phyloP scores from a whole-genome alignment of 2,797 vertebrate genomes.

The Babyrousa celebensis region DNA sequence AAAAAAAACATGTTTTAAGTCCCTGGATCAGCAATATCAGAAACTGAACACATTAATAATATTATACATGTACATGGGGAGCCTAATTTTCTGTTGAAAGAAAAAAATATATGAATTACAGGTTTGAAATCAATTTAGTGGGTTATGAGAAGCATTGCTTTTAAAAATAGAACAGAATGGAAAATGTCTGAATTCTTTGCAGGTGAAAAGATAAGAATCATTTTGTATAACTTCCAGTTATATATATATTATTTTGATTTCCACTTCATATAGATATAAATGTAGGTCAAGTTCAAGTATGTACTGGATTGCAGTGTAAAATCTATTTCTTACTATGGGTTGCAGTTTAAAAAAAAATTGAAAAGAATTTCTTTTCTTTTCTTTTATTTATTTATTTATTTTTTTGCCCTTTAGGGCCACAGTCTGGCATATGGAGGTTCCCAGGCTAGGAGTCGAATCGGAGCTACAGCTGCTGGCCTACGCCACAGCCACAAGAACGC shows the following conservation, averaged over 20 bases:
- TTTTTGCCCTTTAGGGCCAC: too few relatives aligned
- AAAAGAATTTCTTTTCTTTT: not conserved
- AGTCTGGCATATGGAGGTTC: too few relatives aligned
- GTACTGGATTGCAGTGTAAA: not conserved
- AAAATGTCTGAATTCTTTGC: not conserved
- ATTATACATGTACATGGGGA: not conserved
- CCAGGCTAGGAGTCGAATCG: too few relatives aligned
- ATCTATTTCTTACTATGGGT: not conserved
- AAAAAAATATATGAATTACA: conserved; percentile 40
- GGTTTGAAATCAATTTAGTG: conserved; percentile 60
- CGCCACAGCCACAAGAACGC: too few relatives aligned
- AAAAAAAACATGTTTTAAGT: conserved; percentile 43
- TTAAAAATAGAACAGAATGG: conserved; percentile 58
- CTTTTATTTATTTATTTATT: too few relatives aligned
- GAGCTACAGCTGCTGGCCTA: too few relatives aligned
- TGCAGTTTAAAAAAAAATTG: not conserved
- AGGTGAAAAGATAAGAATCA: conserved; percentile 5
- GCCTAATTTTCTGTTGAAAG: conserved; percentile 62
- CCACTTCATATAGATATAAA: not conserved
- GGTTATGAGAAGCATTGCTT: conserved; percentile 19
- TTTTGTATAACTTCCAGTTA: conserved; percentile 18
- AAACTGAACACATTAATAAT: conserved; percentile 41
- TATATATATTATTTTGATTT: conserved; percentile 28
- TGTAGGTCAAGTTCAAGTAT: not conserved
- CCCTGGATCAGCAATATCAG: not conserved